These are phyloP conservation scores for Heliconius charithonia DNA, from an alignment of 2,888 invertebrate species.

Conservation along the genomic window DNA sequence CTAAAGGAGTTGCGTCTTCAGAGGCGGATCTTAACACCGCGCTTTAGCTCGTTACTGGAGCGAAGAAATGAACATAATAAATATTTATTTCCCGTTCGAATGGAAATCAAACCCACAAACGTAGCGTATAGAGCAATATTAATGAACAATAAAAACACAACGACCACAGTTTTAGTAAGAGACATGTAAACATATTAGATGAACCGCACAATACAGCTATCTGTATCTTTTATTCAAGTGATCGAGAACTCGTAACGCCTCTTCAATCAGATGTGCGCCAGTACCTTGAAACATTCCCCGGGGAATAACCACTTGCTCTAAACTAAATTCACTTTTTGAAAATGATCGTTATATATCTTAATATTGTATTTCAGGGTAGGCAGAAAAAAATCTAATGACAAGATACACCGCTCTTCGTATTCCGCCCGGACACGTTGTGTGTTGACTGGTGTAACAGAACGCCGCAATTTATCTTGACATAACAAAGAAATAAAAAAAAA, in stretches of 20 bases:
- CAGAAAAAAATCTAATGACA: neutral
- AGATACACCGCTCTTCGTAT: neutral
- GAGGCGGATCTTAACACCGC: neutral
- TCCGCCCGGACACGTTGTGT: no score
- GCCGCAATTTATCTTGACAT: no score
- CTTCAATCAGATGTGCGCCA: conserved; percentile 20
- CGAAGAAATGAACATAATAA: no score
- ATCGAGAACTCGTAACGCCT: conserved; percentile 19
- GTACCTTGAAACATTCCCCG: conserved; percentile 16
- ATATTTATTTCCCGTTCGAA: no score
- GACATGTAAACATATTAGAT: neutral
- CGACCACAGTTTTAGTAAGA: neutral
- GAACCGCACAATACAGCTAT: neutral
- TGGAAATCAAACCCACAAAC: no score
- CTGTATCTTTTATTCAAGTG: conserved; percentile 18
- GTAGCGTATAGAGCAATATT: no score
- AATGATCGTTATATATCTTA: neutral
- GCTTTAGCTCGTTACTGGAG: neutral
- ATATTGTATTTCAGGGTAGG: neutral
- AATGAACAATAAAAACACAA: no score
- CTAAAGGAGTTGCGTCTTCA: no score
- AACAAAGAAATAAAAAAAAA: no score
- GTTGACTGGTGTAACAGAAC: no score
- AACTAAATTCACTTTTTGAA: neutral
- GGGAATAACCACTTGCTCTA: conserved; percentile 3